Base-by-base conservation (phyloP, 1,140 invertebrate species). In the Holcopasites calliopsidis region DNA sequence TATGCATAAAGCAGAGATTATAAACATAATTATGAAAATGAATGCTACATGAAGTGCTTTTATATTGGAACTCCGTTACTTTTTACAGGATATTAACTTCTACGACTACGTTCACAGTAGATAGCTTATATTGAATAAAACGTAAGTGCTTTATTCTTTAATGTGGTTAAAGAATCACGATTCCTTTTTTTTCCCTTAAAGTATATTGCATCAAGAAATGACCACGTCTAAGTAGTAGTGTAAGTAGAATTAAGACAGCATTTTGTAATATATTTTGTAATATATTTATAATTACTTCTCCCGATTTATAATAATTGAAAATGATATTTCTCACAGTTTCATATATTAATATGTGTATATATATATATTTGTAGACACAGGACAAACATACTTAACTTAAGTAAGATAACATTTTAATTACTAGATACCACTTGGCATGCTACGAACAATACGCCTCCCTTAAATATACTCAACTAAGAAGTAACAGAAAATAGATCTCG, bases 331-430 rank as follows among this genome's bases (percentile, higher is more conserved):
- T n/a, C n/a, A 58, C 8, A 13, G 13, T 52, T 35, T 35, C n/a
- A 74, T 54, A 26, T 64, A 66, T 54, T 54, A 66, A 35, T 13
- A 38, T 13, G 10, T n/a, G n/a, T n/a, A n/a, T n/a, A n/a, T 74
- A 5, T 2, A 55, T 50, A 58, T 49, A 75, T 40, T 49, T 26
- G 28, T 69, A 69, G 58, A 64, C 47, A 31, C 13, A 42, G 33
- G 55, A 76, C 31, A 61, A 55, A 44, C 23, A 47, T 73, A 64
- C 70, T 73, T 74, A 73, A 57, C 60, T 65, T 77, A 74, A 74
- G 50, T n/a, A 61, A 31, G 40, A 31, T 50, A 18, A 60, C 28
- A 72, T 44, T 71, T 47, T 73, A 8, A 58, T 21, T 54, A 40
- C 38, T 64, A 65, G 18, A 71, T 55, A 71, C 54, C 40, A 69